Evolutionary conservation across 2,888 invertebrate species (phyloP), one percentile per base, ranked within the genome.

Genomic region (Pyrrhosoma nymphula): DNA sequence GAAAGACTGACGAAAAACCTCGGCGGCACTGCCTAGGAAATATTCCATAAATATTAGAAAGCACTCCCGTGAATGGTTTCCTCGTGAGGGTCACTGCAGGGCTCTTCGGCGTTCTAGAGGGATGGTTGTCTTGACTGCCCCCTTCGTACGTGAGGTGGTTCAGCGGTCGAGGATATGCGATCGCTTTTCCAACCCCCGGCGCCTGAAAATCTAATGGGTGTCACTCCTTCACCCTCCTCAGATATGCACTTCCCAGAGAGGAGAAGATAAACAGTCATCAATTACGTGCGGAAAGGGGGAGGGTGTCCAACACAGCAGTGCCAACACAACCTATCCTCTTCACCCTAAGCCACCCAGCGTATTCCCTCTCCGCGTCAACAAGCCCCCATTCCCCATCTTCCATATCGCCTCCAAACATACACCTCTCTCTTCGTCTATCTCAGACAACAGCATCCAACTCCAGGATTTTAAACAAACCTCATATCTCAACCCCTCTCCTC

Each of bases 171-270:
- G 30, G 82, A 82, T 35, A 69, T 35, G 82, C 35, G 82, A 82
- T 82, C 35, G 82, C 35, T 35, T 82, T 82, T 35, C 82, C 82
- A 82, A 3, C 35, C 82, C 16, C n/a, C 30, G 82, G 82, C 82
- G 82, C 35, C 82, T 82, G 82, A 82, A 82, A 82, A 82, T 82
- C 82, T 82, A 35, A 82, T 35, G 35, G 82, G 82, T 82, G 82
- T 82, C 35, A 35, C 82, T 35, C n/a, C 20, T 26, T 26, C 69
- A 69, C 2, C 69, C 69, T 69, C 82, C 35, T 82, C 82, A 82
- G 82, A 82, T 82, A 82, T 82, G 82, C 82, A 82, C 82, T 82
- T 82, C 82, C 82, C 30, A 60, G 60, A 16, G 82, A 82, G 30
- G 82, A 35, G 30, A 35, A 82, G 35, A 35, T 35, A 82, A 82